phyloP scores from a whole-genome alignment of 2,113 vertebrate genomes.

The Tupaia tana region DNA sequence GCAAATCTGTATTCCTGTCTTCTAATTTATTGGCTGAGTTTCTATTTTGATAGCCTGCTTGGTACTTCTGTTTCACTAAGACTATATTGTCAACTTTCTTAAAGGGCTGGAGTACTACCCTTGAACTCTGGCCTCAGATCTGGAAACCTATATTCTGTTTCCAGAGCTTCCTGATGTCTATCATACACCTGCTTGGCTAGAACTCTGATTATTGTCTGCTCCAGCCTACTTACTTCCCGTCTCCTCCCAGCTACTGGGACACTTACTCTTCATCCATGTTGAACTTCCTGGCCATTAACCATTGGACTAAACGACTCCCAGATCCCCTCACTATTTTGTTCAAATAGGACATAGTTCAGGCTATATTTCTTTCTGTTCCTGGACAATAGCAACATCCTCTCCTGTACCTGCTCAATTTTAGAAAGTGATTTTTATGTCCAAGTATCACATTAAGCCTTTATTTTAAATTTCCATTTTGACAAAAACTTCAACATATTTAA shows the following conservation, averaged over 20 bases:
- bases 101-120: not conserved
- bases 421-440: constrained; percentile 43
- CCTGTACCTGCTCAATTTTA: constrained; percentile 7
- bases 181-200: not conserved
- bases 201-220: not conserved
- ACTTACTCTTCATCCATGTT: not conserved
- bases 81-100: not conserved
- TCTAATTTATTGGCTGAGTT: not conserved
- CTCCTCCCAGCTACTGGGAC: not conserved
- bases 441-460: constrained; percentile 4
- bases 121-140: not conserved
- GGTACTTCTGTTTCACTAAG: not conserved
- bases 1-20: not conserved
- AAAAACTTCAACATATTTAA: constrained; percentile 39
- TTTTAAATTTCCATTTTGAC: not conserved
- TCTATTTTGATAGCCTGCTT: not conserved
- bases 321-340: not conserved
- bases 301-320: not conserved
- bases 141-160: not conserved
- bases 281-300: not conserved
- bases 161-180: not conserved
- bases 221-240: not conserved
- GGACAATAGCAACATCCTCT: not conserved
- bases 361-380: not conserved
- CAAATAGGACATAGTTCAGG: not conserved